phyloP scores from a whole-genome alignment of 2,888 invertebrate species.

The Syrphus vitripennis region DNA sequence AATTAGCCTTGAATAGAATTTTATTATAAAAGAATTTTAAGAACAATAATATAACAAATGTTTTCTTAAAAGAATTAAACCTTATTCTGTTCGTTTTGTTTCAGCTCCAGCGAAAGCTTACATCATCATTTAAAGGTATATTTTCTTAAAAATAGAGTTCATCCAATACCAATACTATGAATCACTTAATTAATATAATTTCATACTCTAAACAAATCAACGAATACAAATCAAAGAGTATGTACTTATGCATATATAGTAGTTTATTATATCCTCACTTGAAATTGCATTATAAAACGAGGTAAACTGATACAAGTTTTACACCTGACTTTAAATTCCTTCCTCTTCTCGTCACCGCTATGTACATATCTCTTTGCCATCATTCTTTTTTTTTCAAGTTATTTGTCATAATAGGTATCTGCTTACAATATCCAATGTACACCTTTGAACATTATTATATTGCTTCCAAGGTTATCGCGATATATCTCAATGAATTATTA shows the following conservation, averaged over 20 bases:
- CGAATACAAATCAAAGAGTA: too few species aligned
- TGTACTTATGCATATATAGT: background rate
- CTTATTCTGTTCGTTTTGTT: background rate
- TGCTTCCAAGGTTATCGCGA: slow-evolving; percentile 50
- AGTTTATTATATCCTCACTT: background rate
- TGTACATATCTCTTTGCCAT: background rate
- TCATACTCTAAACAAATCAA: background rate
- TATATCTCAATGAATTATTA: slow-evolving; percentile 28
- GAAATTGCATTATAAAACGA: slow-evolving; percentile 22
- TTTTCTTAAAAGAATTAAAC: background rate
- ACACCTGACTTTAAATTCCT: slow-evolving; percentile 18
- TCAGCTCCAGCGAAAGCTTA: background rate
- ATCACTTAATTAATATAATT: background rate
- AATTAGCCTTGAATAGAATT: too few species aligned
- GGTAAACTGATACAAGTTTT: slow-evolving; percentile 31
- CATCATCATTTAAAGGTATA: background rate
- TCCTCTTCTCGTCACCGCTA: background rate
- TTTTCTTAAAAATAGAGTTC: background rate
- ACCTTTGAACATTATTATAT: slow-evolving; percentile 23
- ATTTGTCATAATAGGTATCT: slow-evolving; percentile 30
- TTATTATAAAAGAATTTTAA: background rate
- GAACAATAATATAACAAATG: background rate
- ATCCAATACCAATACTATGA: background rate
- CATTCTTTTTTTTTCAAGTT: background rate
- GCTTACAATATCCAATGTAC: slow-evolving; percentile 28